Evolutionary conservation across 2,888 invertebrate genomes (phyloP).

Genomic region (Sarcophaga caerulescens): DNA sequence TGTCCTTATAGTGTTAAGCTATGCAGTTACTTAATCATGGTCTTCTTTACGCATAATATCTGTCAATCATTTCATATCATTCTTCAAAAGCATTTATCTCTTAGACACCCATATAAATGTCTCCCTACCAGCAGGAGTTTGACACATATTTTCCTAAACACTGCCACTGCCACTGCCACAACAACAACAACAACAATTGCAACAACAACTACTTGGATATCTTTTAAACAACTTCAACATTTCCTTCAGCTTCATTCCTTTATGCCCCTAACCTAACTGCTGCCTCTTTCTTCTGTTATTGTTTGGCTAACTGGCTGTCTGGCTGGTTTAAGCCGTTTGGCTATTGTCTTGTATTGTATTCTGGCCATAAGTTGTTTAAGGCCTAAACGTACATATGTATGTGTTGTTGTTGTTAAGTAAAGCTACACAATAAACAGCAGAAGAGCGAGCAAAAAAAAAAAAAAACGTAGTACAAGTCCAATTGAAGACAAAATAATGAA

Average conservation of each 20-base stretch:
- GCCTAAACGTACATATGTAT: too few relatives aligned
- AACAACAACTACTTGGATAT: background rate
- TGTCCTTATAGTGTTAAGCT: slow-evolving; percentile 36
- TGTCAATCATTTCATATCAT: slow-evolving; percentile 61
- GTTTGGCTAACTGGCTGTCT: background rate
- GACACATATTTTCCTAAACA: slow-evolving; percentile 58
- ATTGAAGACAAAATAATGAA: too few relatives aligned
- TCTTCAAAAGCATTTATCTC: slow-evolving; percentile 53
- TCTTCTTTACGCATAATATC: slow-evolving; percentile 57
- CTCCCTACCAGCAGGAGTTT: slow-evolving; percentile 62
- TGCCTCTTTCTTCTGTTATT: slow-evolving; percentile 8
- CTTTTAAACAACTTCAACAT: slow-evolving; percentile 37
- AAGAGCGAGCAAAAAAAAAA: too few relatives aligned
- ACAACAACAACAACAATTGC: background rate
- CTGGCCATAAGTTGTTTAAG: too few relatives aligned
- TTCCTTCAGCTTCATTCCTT: slow-evolving; percentile 6
- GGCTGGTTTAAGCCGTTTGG: background rate
- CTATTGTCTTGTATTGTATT: background rate
- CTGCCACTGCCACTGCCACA: background rate
- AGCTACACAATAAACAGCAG: too few relatives aligned
- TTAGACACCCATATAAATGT: slow-evolving; percentile 50
- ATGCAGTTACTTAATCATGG: slow-evolving; percentile 60
- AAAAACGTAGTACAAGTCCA: too few relatives aligned
- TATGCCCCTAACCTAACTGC: background rate
- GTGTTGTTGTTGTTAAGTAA: too few relatives aligned